Percentiles rank a stretch among this genome's conserved stretches.
These are phyloP conservation scores for Alcedo atthis DNA, from an alignment of 2,797 vertebrate genomes.

Conservation along the genomic window DNA sequence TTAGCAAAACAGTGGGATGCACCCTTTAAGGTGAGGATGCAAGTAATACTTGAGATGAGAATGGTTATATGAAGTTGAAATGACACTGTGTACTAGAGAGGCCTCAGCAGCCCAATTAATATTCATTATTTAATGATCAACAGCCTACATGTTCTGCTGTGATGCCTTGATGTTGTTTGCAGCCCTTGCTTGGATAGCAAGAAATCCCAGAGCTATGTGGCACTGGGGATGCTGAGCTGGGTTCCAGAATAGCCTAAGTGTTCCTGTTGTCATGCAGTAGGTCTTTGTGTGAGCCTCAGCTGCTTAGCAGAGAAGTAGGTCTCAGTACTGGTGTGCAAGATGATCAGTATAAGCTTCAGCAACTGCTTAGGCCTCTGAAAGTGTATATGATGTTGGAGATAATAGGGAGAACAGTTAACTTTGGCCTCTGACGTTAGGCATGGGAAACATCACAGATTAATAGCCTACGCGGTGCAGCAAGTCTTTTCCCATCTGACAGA, in stretches of 20 bases:
- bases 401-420: background rate
- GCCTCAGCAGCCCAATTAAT: background rate
- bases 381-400: background rate
- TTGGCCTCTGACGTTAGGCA: background rate
- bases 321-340: background rate
- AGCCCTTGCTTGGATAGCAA: background rate
- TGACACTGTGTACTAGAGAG: background rate
- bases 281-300: background rate
- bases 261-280: background rate
- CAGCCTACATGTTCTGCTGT: background rate
- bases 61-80: background rate
- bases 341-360: background rate
- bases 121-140: background rate
- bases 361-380: background rate
- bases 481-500: background rate
- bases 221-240: background rate
- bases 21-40: background rate
- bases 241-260: background rate
- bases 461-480: background rate
- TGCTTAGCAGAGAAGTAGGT: background rate
- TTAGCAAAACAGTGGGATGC: background rate
- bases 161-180: background rate
- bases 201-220: background rate
- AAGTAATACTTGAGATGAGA: background rate
- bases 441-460: background rate